These are phyloP conservation scores for Imbricaverruca yamaguchii DNA, from an alignment of 2,888 invertebrate genomes.

Conservation along the genomic window DNA sequence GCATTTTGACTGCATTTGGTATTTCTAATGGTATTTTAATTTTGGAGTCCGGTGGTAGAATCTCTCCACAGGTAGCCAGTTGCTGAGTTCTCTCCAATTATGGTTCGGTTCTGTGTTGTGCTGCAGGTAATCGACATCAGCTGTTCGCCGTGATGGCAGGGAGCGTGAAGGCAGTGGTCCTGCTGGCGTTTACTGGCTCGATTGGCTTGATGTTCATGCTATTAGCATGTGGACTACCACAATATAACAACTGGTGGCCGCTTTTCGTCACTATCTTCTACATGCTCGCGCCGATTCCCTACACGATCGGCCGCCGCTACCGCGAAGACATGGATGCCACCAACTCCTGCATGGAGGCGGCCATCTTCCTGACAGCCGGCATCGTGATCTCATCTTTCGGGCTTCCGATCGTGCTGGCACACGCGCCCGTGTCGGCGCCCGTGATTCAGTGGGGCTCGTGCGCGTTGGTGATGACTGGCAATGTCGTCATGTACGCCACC, in stretches of 20 bases:
- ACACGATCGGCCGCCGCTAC: conserved; percentile 67
- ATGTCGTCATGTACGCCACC: conserved; percentile 82
- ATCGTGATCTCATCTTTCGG: conserved; percentile 93
- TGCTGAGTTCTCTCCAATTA: too few species aligned
- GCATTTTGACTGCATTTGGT: too few species aligned
- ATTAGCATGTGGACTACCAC: conserved; percentile 88
- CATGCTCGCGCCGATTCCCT: conserved; percentile 82
- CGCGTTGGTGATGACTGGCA: conserved; percentile 76
- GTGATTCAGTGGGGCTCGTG: conserved; percentile 76
- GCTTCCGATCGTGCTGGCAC: conserved; percentile 87
- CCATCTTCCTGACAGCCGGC: conserved; percentile 86
- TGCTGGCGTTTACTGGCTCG: conserved; percentile 85
- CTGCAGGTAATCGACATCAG: too few species aligned
- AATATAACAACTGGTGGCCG: conserved; percentile 87
- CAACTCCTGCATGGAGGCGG: conserved; percentile 30
- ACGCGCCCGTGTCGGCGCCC: conserved; percentile 50
- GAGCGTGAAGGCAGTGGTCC: conserved; percentile 48
- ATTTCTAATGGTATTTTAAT: too few species aligned
- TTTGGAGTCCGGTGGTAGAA: too few species aligned
- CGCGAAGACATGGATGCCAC: conserved; percentile 52
- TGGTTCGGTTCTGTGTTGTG: too few species aligned
- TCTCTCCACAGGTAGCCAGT: too few species aligned
- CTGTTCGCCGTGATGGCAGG: background rate
- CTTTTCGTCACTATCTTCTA: conserved; percentile 96
- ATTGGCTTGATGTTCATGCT: conserved; percentile 97